Evolutionary conservation across 2,113 vertebrate species (phyloP), one percentile per base, ranked within the genome.

Genomic region (Rhodinocichla rosea): DNA sequence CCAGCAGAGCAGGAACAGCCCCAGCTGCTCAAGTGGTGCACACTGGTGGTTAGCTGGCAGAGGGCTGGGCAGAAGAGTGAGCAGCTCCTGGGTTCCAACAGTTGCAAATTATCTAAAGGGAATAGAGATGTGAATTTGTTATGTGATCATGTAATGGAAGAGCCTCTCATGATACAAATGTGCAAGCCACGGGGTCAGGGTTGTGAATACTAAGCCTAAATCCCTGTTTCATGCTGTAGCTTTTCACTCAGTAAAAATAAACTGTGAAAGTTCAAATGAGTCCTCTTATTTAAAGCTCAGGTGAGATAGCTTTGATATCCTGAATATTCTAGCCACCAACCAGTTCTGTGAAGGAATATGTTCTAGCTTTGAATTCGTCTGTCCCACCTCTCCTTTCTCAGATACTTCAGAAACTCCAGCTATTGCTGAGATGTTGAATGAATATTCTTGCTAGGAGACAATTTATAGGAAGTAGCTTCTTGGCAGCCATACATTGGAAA

Each of bases 111-210:
- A 74, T 75, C 95, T 86, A 80, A 83, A 53, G 86, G 60, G 39
- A 87, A 64, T 11, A 40, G 10, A 56, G 24, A 60, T 91, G 35
- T 35, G 83, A 92, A 97, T 96, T 91, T 97, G 87, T 82, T 86
- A 87, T 28, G 20, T 60, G 83, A 55, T 45, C 44, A 3, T 37
- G 74, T 83, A 77, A 93, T 63, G 47, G 79, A 83, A 82, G 77
- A 91, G 69, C 35, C 39, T 73, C 71, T 89, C 35, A 23, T 2
- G 20, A 42, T 33, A 79, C 3, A 21, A 39, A 37, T 78, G 40
- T 70, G 49, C 26, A 30, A 95, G 67, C 30, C 56, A 26, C 20
- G 21, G 73, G 86, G 82, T 90, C 92, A 89, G n/a, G 42, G 52
- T 3, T 86, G 24, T 44, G 79, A 87, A 56, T 16, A 3, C 20